phyloP scores from a whole-genome alignment of 2,888 invertebrate species.

The Lordiphosa andalusiaca region DNA sequence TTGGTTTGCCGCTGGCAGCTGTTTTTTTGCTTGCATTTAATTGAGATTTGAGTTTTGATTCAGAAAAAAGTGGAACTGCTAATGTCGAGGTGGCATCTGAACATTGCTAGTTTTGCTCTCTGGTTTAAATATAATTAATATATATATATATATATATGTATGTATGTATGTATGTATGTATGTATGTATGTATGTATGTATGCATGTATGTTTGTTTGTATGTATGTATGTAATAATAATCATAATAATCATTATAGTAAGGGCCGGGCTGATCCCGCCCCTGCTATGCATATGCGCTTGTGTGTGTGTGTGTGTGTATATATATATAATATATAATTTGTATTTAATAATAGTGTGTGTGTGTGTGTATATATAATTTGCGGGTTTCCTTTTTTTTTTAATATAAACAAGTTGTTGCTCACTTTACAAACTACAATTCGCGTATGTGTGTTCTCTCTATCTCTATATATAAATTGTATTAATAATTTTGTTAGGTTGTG shows the following conservation, averaged over 20 bases:
- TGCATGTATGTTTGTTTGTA: slow-evolving; percentile 12
- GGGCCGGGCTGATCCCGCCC: slow-evolving; percentile 8
- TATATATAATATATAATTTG: slow-evolving; percentile 47
- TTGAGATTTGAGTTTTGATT: slow-evolving; percentile 60
- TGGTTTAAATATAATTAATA: slow-evolving; percentile 34
- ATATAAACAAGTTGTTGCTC: slow-evolving; percentile 69
- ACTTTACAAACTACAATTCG: slow-evolving; percentile 74
- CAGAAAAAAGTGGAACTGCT: slow-evolving; percentile 39
- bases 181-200: slow-evolving; percentile 16
- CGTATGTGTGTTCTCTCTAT: slow-evolving; percentile 49
- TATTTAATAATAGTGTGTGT: slow-evolving; percentile 48
- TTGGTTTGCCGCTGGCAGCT: slow-evolving; percentile 67
- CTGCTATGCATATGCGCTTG: slow-evolving; percentile 15
- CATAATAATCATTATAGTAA: slow-evolving; percentile 61
- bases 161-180: slow-evolving; percentile 12
- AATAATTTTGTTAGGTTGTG: slow-evolving; percentile 64
- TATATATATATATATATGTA: too few relatives aligned
- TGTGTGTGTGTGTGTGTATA: slow-evolving; percentile 36
- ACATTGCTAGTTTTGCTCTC: slow-evolving; percentile 49
- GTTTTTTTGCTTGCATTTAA: slow-evolving; percentile 53
- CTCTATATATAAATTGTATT: slow-evolving; percentile 49
- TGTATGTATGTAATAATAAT: slow-evolving; percentile 24
- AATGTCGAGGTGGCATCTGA: slow-evolving; percentile 35
- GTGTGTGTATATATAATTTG: slow-evolving; percentile 64
- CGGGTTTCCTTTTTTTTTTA: slow-evolving; percentile 47